Conservation (phyloP, 37 sponge, comb jelly and placozoan species). For the Aplysina aerophoba region DNA sequence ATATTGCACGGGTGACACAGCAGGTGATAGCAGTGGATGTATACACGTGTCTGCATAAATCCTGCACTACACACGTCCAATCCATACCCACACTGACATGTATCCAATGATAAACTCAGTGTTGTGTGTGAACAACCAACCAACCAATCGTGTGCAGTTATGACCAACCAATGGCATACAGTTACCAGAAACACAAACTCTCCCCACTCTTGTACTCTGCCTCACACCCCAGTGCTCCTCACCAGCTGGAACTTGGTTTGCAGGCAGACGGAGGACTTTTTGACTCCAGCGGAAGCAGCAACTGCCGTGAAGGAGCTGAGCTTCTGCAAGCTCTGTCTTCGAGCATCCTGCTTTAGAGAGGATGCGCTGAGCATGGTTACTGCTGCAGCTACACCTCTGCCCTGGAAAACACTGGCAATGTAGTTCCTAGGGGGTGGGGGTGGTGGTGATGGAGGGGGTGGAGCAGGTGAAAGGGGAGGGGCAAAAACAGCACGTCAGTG, state of each 20-base stretch:
- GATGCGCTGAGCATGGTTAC: constrained; percentile 67
- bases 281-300: constrained; percentile 65
- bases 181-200: neutral
- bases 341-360: constrained; percentile 57
- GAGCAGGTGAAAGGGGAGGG: too few relatives aligned
- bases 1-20: too few relatives aligned
- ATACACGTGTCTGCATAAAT: too few relatives aligned
- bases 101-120: too few relatives aligned
- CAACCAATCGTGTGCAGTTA: too few relatives aligned
- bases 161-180: too few relatives aligned
- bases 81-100: too few relatives aligned
- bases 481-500: too few relatives aligned
- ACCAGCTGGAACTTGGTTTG: constrained; percentile 96
- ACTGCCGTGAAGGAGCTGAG: constrained; percentile 50
- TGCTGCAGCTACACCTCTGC: constrained; percentile 78
- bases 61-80: too few relatives aligned
- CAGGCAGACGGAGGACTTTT: constrained; percentile 89
- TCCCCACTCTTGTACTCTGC: neutral
- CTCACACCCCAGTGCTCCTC: neutral
- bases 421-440: constrained; percentile 27
- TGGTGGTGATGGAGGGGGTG: neutral
- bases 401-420: constrained; percentile 77
- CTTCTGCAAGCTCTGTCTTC: constrained; percentile 49
- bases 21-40: too few relatives aligned
- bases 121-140: too few relatives aligned